These are phyloP conservation scores for Gobio gobio DNA, from an alignment of 2,113 vertebrate species.

Conservation along the genomic window DNA sequence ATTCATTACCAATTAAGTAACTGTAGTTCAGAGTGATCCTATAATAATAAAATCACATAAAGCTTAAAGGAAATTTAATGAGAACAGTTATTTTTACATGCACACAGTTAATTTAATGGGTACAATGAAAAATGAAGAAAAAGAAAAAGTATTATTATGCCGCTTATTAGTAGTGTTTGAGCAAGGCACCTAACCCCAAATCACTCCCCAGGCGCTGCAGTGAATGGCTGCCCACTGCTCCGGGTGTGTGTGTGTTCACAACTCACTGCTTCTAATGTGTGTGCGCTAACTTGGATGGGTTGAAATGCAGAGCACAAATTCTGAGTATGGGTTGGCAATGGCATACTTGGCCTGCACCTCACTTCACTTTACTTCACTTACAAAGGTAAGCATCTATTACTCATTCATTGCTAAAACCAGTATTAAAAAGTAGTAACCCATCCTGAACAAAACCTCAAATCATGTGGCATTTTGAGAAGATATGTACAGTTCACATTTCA, in stretches of 20 bases:
- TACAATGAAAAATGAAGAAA: neutral
- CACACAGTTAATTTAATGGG: neutral
- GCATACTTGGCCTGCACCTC: too few species aligned
- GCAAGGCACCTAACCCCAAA: too few species aligned
- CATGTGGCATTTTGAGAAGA: neutral
- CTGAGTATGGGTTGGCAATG: too few species aligned
- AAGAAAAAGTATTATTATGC: neutral
- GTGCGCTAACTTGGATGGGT: too few species aligned
- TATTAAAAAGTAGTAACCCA: neutral
- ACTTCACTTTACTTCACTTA: too few species aligned
- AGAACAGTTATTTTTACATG: neutral
- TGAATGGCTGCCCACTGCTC: too few species aligned
- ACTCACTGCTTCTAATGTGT: too few species aligned
- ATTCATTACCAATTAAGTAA: neutral
- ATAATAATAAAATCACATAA: slow-evolving; percentile 14
- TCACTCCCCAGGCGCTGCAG: too few species aligned
- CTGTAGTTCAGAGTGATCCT: neutral
- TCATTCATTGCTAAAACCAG: neutral
- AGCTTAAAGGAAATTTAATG: neutral
- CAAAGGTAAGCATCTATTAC: neutral
- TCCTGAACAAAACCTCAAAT: neutral
- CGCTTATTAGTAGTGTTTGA: neutral
- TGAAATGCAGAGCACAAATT: too few species aligned
- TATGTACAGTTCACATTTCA: neutral
- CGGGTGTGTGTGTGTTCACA: too few species aligned